Evolutionary conservation across 2,113 vertebrate genomes (phyloP).

Genomic region (Nannobrachium achirus): DNA sequence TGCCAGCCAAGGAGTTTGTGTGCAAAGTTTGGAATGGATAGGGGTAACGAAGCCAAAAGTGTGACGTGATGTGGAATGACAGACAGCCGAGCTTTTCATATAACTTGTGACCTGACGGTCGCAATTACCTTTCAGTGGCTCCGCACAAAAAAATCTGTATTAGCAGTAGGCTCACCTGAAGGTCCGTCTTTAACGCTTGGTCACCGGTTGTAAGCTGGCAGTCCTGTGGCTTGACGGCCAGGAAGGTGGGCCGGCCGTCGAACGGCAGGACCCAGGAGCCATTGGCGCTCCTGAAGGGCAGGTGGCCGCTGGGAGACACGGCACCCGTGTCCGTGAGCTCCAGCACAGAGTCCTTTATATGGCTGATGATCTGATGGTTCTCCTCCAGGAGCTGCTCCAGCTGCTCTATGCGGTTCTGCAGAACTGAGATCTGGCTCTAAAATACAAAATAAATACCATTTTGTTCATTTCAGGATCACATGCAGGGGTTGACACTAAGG

Average conservation of each 20-base stretch:
- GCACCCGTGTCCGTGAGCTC: constrained; percentile 93
- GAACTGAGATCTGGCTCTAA: constrained; percentile 97
- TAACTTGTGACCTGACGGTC: too few relatives aligned
- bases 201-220: constrained; percentile 88
- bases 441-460: constrained; percentile 13
- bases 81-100: too few relatives aligned
- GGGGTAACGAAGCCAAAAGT: too few relatives aligned
- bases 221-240: constrained; percentile 88
- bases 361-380: constrained; percentile 98
- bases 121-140: too few relatives aligned
- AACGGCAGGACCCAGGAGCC: constrained; percentile 91
- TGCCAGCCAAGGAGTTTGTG: too few relatives aligned
- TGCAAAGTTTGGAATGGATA: too few relatives aligned
- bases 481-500: too few relatives aligned
- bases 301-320: constrained; percentile 80
- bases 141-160: background rate
- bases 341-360: constrained; percentile 98
- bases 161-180: constrained; percentile 83
- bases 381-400: constrained; percentile 98
- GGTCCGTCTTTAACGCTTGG: constrained; percentile 81
- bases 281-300: constrained; percentile 86
- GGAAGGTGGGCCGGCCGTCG: constrained; percentile 87
- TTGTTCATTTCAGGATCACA: too few relatives aligned
- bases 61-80: too few relatives aligned
- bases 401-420: constrained; percentile 98